Evolutionary conservation across 2,888 invertebrate species (phyloP).

Genomic region (Agrenia bidenticulata): DNA sequence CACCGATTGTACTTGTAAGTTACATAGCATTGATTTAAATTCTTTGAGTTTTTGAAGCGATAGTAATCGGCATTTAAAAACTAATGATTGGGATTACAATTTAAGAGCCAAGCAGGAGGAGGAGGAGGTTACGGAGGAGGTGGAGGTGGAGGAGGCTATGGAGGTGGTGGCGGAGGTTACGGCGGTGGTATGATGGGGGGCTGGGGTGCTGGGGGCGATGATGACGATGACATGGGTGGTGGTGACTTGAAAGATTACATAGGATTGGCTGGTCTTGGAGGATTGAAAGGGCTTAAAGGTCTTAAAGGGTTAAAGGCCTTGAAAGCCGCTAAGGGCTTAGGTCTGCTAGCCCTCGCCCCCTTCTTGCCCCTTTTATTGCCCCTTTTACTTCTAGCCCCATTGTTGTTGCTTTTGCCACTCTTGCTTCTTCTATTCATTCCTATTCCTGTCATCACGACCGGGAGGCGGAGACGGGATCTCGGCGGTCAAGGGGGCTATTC

Average conservation of each 20-base stretch:
- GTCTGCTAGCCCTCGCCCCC: conserved; percentile 38
- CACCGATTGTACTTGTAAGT: conserved; percentile 50
- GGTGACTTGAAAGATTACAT: conserved; percentile 45
- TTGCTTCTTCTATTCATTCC: conserved; percentile 43
- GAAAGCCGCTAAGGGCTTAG: conserved; percentile 41
- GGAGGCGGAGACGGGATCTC: conserved; percentile 29
- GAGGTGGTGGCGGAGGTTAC: conserved; percentile 7
- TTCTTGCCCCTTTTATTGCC: conserved; percentile 35
- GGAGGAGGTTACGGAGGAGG: too few relatives aligned
- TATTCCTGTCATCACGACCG: conserved; percentile 40
- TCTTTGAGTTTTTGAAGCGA: too few relatives aligned
- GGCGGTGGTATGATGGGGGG: conserved; percentile 22
- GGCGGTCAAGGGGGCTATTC: conserved; percentile 3
- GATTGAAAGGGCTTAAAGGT: conserved; percentile 44
- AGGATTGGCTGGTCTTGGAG: conserved; percentile 42
- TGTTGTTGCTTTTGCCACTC: conserved; percentile 33
- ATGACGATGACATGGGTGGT: conserved; percentile 36
- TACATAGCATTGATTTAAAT: too few relatives aligned
- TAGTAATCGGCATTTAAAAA: too few relatives aligned
- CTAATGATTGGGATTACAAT: too few relatives aligned
- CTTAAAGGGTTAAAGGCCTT: conserved; percentile 48
- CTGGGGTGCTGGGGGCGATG: conserved; percentile 45
- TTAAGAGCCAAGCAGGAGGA: too few relatives aligned
- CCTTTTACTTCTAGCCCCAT: conserved; percentile 28
- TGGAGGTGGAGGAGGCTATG: conserved; percentile 14